A percentile compares a stretch with the other conserved stretches of the same genome.
These are phyloP conservation scores for Ochropacha duplaris DNA, from an alignment of 2,888 invertebrate genomes.

Conservation along the genomic window DNA sequence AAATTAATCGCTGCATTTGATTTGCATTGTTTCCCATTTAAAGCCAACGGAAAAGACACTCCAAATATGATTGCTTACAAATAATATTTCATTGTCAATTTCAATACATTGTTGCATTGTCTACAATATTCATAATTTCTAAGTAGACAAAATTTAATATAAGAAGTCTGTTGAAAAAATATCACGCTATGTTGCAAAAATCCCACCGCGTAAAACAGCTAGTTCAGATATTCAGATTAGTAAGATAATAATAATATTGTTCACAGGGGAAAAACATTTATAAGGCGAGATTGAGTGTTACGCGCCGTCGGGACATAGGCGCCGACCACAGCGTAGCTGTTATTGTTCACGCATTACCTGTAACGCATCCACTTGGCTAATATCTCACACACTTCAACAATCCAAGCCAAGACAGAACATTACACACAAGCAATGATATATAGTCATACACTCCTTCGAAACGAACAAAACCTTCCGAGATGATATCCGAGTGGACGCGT, in stretches of 20 bases:
- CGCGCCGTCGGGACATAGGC: constrained; percentile 68
- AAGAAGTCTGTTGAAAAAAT: too few species aligned
- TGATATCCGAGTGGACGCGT: constrained; percentile 49
- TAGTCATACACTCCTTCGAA: constrained; percentile 2
- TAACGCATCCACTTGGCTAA: constrained; percentile 13
- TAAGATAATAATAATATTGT: constrained; percentile 35
- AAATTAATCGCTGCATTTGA: neutral
- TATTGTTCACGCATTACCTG: constrained; percentile 21
- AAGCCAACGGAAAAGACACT: neutral
- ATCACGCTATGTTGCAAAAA: too few species aligned
- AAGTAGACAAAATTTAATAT: too few species aligned
- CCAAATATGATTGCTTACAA: neutral
- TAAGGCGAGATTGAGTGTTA: constrained; percentile 90
- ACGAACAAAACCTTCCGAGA: constrained; percentile 16
- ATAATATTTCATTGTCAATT: neutral
- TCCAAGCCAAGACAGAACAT: neutral
- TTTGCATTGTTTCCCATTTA: neutral
- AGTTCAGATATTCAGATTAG: too few species aligned
- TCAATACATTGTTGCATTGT: neutral
- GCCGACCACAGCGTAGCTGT: constrained; percentile 33
- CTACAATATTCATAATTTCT: neutral
- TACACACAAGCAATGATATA: neutral
- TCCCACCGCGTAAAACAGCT: too few species aligned
- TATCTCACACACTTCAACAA: constrained; percentile 6
- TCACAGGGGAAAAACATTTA: constrained; percentile 92